Conservation (phyloP, 2,888 invertebrate genomes). For the Cantharis flavilabris region DNA sequence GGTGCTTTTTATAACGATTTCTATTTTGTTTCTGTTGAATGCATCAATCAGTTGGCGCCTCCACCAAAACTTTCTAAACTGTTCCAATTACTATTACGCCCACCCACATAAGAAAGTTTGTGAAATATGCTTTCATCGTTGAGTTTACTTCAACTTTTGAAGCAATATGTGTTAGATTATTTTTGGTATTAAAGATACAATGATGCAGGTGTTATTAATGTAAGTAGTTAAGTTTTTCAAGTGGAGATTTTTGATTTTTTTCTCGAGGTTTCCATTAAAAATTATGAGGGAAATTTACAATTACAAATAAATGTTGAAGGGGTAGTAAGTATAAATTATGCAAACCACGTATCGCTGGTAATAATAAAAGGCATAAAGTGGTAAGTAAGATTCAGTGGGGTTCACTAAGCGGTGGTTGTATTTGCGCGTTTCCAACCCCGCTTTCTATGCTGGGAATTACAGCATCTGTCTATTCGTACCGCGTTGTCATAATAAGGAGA, state of each 20-base stretch:
- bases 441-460: conserved; percentile 32
- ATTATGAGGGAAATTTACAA: conserved; percentile 26
- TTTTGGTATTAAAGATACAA: conserved; percentile 4
- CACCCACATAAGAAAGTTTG: conserved; percentile 2
- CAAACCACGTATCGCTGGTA: conserved; percentile 43
- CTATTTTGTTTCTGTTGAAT: conserved; percentile 4
- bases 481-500: conserved; percentile 39
- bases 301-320: conserved; percentile 37
- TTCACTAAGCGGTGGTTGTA: conserved; percentile 18
- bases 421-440: conserved; percentile 25
- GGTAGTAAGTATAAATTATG: conserved; percentile 43
- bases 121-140: conserved; percentile 2
- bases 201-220: conserved; percentile 1
- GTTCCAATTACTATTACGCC: conserved; percentile 4
- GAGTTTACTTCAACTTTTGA: conserved; percentile 4
- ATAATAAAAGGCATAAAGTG: conserved; percentile 45
- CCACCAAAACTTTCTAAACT: conserved; percentile 1
- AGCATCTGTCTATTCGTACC: conserved; percentile 27
- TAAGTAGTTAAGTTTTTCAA: background rate
- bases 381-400: conserved; percentile 25
- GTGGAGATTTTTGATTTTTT: background rate
- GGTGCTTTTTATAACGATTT: conserved; percentile 4
- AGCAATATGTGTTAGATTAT: conserved; percentile 2
- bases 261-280: background rate
- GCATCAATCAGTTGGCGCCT: conserved; percentile 4